Conservation (phyloP, 2,888 invertebrate species). For the Polyploca ridens region DNA sequence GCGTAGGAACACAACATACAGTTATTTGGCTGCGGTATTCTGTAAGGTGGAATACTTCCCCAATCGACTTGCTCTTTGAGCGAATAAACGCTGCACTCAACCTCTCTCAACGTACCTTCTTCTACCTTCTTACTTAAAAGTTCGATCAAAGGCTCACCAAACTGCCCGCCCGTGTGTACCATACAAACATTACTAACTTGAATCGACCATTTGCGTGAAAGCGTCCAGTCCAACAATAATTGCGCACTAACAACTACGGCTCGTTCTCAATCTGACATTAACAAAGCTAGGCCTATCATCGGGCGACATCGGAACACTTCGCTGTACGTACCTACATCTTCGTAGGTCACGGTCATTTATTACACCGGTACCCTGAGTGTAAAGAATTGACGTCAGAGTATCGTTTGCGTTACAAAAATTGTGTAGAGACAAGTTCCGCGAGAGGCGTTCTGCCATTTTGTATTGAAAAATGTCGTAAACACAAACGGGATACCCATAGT, state of each 20-base stretch:
- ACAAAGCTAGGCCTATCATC: constrained; percentile 34
- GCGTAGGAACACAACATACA: too few species aligned
- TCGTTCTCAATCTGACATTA: constrained; percentile 28
- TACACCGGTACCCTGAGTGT: constrained; percentile 2
- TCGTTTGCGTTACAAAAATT: too few species aligned
- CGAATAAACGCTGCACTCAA: too few species aligned
- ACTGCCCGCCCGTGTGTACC: constrained; percentile 36
- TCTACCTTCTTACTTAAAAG: too few species aligned
- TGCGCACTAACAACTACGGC: constrained; percentile 33
- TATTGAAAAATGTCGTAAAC: too few species aligned
- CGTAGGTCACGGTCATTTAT: constrained; percentile 11
- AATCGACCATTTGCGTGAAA: constrained; percentile 49
- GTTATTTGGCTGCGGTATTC: too few species aligned
- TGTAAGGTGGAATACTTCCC: too few species aligned
- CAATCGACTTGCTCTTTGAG: too few species aligned
- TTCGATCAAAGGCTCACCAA: constrained; percentile 16
- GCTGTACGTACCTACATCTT: background rate
- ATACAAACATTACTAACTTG: constrained; percentile 28
- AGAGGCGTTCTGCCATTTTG: too few species aligned
- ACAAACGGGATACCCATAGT: too few species aligned
- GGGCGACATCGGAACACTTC: constrained; percentile 8
- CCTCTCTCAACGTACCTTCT: too few species aligned
- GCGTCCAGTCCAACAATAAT: constrained; percentile 47
- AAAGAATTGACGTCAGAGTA: background rate
- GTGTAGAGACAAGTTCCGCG: too few species aligned